Conservation (phyloP, 1,140 invertebrate genomes). For the Acyrthosiphon pisum region DNA sequence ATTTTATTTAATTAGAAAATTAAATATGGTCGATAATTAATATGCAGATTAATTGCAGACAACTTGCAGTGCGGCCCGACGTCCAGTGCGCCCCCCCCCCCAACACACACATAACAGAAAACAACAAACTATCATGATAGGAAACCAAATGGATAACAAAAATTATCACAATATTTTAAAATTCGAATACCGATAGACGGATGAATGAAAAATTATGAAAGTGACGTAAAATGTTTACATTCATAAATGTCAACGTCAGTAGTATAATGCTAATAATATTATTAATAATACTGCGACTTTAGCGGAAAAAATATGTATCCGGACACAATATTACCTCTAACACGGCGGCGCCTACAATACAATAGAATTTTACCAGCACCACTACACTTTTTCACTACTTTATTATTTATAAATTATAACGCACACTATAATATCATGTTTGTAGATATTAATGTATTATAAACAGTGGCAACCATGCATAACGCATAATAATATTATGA, state of each 20-base stretch:
- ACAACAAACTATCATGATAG: background rate
- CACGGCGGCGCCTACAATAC: background rate
- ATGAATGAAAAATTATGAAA: background rate
- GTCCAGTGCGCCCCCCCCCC: background rate
- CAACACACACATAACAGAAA: background rate
- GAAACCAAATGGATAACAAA: background rate
- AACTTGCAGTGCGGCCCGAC: too few species aligned
- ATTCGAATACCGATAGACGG: background rate
- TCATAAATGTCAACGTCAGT: background rate
- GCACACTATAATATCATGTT: background rate
- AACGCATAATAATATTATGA: background rate
- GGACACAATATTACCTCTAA: background rate
- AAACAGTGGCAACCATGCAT: background rate
- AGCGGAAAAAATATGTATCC: background rate
- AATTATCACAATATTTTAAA: background rate
- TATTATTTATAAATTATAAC: slow-evolving; percentile 8
- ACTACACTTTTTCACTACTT: background rate
- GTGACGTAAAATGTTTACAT: background rate
- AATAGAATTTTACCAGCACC: background rate
- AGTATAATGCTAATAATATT: background rate
- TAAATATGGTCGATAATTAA: background rate
- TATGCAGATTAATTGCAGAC: background rate
- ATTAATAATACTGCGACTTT: background rate
- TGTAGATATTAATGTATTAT: background rate
- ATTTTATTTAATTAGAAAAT: background rate